phyloP scores from a whole-genome alignment of 2,797 vertebrate species.

The Toxotes lorentzi region DNA sequence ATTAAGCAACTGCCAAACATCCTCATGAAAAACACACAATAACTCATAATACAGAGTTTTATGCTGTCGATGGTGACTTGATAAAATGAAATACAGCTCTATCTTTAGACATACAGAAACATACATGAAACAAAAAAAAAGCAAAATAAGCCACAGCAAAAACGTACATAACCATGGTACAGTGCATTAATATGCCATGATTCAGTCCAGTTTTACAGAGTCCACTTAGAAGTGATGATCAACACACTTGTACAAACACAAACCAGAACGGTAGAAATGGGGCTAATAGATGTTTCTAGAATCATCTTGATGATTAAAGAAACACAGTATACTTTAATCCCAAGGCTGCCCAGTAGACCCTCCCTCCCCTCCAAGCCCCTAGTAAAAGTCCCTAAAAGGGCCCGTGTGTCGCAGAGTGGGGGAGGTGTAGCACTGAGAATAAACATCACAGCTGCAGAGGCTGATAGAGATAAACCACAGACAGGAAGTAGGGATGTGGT shows the following conservation, averaged over 20 bases:
- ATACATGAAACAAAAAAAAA: conserved; percentile 1
- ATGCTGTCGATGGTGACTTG: background rate
- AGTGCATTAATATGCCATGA: background rate
- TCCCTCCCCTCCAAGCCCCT: background rate
- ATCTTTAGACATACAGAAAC: conserved; percentile 18
- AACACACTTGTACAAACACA: background rate
- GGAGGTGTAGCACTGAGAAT: conserved; percentile 53
- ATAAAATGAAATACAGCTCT: conserved; percentile 3
- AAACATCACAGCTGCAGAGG: conserved; percentile 57
- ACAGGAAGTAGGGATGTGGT: conserved; percentile 42
- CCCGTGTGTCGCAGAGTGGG: conserved; percentile 29
- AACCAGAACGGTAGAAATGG: background rate
- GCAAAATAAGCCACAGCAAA: conserved; percentile 13
- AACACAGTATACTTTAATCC: conserved; percentile 2
- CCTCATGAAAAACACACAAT: conserved; percentile 18
- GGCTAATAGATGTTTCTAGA: conserved; percentile 17
- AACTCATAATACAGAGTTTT: conserved; percentile 20
- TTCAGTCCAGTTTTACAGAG: background rate
- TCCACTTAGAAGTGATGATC: background rate
- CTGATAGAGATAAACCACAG: conserved; percentile 32
- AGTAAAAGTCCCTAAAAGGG: conserved; percentile 64
- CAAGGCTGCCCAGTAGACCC: background rate
- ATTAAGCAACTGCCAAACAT: conserved; percentile 53
- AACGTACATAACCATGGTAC: background rate
- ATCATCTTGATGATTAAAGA: conserved; percentile 5